Evolutionary conservation across 2,888 invertebrate species (phyloP).

Genomic region (Lutraria lutraria): DNA sequence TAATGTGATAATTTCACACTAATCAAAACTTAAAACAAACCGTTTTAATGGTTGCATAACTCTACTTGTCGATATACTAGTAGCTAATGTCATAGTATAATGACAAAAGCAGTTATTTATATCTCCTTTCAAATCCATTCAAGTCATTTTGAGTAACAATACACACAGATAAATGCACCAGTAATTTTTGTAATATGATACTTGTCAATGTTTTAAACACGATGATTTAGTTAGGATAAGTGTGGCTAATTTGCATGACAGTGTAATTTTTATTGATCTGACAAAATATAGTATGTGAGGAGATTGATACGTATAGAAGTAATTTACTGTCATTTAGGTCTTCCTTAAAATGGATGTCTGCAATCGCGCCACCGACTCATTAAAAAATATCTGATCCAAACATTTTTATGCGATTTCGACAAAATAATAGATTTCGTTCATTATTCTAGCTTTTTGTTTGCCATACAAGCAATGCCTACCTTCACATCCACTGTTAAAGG

Average conservation of each 20-base stretch:
- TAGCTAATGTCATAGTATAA: neutral
- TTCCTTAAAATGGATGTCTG: too few relatives aligned
- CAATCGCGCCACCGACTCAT: too few relatives aligned
- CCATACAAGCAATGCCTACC: too few relatives aligned
- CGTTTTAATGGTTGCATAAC: neutral
- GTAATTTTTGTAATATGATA: slow-evolving; percentile 19
- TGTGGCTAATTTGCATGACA: neutral
- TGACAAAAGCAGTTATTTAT: neutral
- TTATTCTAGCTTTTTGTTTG: too few relatives aligned
- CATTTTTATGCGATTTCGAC: too few relatives aligned
- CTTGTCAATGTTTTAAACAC: neutral
- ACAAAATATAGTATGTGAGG: too few relatives aligned
- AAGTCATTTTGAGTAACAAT: slow-evolving; percentile 3
- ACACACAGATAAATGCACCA: neutral
- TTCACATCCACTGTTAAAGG: too few relatives aligned
- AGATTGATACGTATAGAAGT: neutral
- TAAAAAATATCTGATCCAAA: too few relatives aligned
- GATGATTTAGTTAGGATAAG: neutral
- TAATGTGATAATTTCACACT: neutral
- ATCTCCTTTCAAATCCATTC: neutral
- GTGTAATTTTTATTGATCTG: neutral
- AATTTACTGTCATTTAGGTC: neutral
- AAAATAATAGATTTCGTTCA: too few relatives aligned
- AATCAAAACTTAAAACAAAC: neutral
- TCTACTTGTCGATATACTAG: neutral